phyloP scores from a whole-genome alignment of 2,888 invertebrate species.

The Watsonalla binaria region DNA sequence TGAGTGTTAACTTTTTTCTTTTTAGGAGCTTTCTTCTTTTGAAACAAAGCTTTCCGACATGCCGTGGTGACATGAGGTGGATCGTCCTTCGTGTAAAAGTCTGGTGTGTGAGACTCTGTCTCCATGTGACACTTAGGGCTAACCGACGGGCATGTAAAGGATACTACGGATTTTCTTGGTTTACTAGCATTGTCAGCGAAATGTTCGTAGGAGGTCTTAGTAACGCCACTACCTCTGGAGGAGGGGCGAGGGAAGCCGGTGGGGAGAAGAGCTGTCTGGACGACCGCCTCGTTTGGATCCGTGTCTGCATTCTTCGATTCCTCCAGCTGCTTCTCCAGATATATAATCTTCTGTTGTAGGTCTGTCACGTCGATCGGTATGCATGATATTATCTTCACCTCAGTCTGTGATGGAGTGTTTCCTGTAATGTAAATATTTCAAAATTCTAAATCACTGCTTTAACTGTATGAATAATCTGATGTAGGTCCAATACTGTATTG shows the following conservation, averaged over 20 bases:
- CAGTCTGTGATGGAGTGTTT: slow-evolving; percentile 64
- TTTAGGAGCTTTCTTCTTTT: slow-evolving; percentile 23
- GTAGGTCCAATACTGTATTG: no score
- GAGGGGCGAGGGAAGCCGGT: background rate
- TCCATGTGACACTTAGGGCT: background rate
- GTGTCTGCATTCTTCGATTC: slow-evolving; percentile 13
- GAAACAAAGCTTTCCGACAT: slow-evolving; percentile 18
- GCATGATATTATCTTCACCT: slow-evolving; percentile 71
- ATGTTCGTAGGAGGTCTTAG: background rate
- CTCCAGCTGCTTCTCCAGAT: slow-evolving; percentile 50
- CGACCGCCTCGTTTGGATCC: background rate
- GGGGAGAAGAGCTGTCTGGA: background rate
- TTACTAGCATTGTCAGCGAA: background rate
- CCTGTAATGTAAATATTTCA: slow-evolving; percentile 36
- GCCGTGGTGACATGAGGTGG: background rate
- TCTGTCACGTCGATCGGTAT: slow-evolving; percentile 71
- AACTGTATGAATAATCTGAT: no score
- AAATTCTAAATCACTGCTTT: background rate
- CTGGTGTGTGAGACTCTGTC: background rate
- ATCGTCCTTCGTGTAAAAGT: background rate
- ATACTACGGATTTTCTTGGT: background rate
- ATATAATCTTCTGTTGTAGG: slow-evolving; percentile 56
- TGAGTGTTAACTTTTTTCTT: slow-evolving; percentile 30
- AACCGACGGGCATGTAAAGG: background rate
- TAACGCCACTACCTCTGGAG: background rate